Base-by-base conservation (phyloP, 2,797 vertebrate genomes). In the Syndactyla subalaris region DNA sequence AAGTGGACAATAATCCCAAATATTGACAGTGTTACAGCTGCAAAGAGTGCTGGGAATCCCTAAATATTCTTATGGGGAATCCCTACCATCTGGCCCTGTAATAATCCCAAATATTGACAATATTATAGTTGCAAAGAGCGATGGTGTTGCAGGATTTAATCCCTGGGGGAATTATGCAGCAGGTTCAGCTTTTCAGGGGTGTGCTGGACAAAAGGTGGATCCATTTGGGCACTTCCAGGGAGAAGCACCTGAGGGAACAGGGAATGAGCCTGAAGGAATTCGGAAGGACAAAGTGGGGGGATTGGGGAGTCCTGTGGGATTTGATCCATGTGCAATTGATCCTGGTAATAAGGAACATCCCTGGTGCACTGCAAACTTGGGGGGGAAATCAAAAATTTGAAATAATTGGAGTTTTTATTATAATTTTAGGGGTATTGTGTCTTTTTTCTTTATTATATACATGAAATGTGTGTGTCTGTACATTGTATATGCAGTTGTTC, bases 381-480 rank as follows among this genome's bases (percentile, higher is more conserved):
- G 7, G 51, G 49, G 22, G 16, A 58, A 18, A 55, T 16, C 6
- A 54, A 24, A 71, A 71, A 59, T n/a, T n/a, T 4, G 12, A 57
- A 91, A 68, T 67, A 29, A 9, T 78, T 81, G 23, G 9, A 19
- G 14, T 70, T 92, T 96, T 43, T 61, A 1, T 43, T 72, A 18
- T 16, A 7, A 30, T 8, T 12, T 62, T 9, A 6, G 36, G 15
- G 43, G 10, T 29, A 41, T 71, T 21, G 5, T 81, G 48, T 49
- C 48, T 22, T 91, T 88, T 81, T 84, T 48, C 84, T 85, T 87
- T 62, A 38, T 63, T 7, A 0, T 2, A 8, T 14, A 5, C 4
- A 0, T 20, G 34, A 45, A 45, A 68, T 17, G 11, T 36, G 5
- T 36, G 5, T 30, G 38, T 29, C 55, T 14, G 13, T 7, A 9